Base-by-base conservation (phyloP, 1,140 invertebrate species). In the Forficula auricularia region DNA sequence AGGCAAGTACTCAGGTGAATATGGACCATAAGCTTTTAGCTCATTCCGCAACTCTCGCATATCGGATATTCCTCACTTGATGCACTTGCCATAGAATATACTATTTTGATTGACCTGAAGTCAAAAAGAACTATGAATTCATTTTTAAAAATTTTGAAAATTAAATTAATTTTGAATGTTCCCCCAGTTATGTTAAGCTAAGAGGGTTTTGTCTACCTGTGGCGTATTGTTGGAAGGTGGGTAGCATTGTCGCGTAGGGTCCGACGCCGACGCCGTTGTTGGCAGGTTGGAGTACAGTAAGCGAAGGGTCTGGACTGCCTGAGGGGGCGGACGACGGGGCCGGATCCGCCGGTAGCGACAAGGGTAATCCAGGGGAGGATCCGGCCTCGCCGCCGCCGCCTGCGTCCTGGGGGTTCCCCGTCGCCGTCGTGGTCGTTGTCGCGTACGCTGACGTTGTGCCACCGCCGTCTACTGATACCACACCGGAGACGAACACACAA, bases 221-320 rank as follows among this genome's bases (percentile, higher is more conserved):
- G 30, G 74, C 65, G 57, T 79, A 79, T 47, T 73, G 72, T 57
- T 73, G 72, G 57, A 79, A 79, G 67, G 74, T 76, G 37, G 75
- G 75, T 46, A 79, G 65, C 68, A 77, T 73, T 45, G 75, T 68
- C 34, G 73, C 72, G 57, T 71, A 67, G 61, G 67, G 54, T 57
- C 58, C 51, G 15, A 14, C 34, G 7, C 20, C 39, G 54, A 60
- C 15, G 61, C 57, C 54, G 62, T 62, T 59, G 58, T 65, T 64
- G 48, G 69, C 68, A 40, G 71, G 70, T 54, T 73, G 67, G 30
- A 66, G 54, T 6, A 66, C 55, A 10, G 63, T 64, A 33, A 65
- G 51, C 30, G 50, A 54, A 4, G 54, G 48, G 43, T 57, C 54
- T n/a, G 51, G 54, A 14, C 58, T 52, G 4, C 51, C 53, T 45